phyloP scores from a whole-genome alignment of 2,113 vertebrate genomes.

The Pseudois nayaur region DNA sequence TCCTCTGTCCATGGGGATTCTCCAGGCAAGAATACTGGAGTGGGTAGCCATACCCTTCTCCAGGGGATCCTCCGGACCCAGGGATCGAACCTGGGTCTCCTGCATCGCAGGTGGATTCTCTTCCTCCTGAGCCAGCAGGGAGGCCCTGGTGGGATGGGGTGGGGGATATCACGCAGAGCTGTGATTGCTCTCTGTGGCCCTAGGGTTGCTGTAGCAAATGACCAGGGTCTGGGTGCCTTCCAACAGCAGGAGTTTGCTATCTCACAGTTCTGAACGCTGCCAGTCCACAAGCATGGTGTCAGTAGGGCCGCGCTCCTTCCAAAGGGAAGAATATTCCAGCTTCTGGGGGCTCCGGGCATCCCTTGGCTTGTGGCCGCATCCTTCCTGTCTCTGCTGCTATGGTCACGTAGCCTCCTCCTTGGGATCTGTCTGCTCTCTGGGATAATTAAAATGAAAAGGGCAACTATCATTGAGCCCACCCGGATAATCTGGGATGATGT shows the following conservation, averaged over 20 bases:
- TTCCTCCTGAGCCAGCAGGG: background rate
- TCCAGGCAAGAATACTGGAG: background rate
- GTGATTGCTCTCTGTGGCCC: background rate
- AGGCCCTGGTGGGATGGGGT: background rate
- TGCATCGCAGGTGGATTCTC: background rate
- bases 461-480: background rate
- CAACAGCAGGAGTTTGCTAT: background rate
- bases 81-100: background rate
- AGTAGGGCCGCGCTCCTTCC: fast-evolving
- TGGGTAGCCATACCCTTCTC: background rate
- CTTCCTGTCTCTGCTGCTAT: background rate
- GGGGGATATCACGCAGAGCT: fast-evolving
- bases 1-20: background rate
- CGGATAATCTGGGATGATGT: background rate
- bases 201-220: background rate
- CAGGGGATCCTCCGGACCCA: background rate
- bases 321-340: background rate
- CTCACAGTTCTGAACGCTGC: background rate
- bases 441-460: background rate
- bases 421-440: background rate
- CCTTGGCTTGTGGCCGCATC: background rate
- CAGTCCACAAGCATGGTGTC: background rate
- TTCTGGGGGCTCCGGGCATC: background rate
- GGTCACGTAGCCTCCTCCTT: too few relatives aligned
- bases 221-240: background rate